These are phyloP conservation scores for Enteromius trimaculatus DNA, from an alignment of 2,797 vertebrate species.

Conservation along the genomic window DNA sequence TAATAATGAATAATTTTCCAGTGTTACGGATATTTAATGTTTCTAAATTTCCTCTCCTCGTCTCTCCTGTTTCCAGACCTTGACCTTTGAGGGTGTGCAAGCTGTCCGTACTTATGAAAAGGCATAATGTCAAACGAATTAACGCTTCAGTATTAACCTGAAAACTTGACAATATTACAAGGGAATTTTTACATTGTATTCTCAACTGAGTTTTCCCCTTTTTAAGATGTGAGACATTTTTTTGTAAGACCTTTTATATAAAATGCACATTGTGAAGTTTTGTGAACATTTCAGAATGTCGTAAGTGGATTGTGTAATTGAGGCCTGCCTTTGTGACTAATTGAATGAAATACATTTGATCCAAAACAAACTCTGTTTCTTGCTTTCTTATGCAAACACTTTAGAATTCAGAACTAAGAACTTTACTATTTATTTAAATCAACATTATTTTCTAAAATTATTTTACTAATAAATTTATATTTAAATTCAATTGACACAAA, in stretches of 20 bases:
- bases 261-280: slow-evolving; percentile 55
- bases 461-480: neutral
- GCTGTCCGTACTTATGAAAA: slow-evolving; percentile 94
- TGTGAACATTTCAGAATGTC: slow-evolving; percentile 46
- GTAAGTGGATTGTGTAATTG: slow-evolving; percentile 17
- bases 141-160: slow-evolving; percentile 64
- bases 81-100: slow-evolving; percentile 87
- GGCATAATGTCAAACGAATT: slow-evolving; percentile 74
- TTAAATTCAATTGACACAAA: neutral
- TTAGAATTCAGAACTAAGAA: neutral
- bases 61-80: slow-evolving; percentile 79
- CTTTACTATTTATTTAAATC: neutral
- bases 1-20: neutral
- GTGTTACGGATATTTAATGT: neutral
- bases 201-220: slow-evolving; percentile 62
- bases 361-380: slow-evolving; percentile 12
- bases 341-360: slow-evolving; percentile 52
- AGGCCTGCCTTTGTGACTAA: slow-evolving; percentile 44
- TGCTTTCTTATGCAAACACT: neutral
- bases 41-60: neutral
- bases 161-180: slow-evolving; percentile 64
- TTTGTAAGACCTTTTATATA: slow-evolving; percentile 72
- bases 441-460: neutral
- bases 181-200: slow-evolving; percentile 59
- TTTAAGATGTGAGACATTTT: slow-evolving; percentile 57